Conservation (phyloP, 1,140 invertebrate species). For the Drosophila repleta region DNA sequence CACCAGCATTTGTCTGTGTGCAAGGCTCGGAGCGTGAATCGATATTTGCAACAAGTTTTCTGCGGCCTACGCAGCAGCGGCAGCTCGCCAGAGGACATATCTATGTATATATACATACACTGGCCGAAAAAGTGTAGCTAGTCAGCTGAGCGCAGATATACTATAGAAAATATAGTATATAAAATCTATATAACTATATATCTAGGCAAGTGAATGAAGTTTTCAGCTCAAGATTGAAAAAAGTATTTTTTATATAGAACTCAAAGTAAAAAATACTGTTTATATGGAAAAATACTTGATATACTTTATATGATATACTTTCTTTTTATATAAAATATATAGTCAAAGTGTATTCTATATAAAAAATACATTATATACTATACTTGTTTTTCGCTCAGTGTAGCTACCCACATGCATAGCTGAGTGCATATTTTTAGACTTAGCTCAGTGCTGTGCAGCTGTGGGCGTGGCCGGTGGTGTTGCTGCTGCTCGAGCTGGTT, state of each 20-base stretch:
- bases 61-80: slow-evolving; percentile 39
- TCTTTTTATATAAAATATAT: too few species aligned
- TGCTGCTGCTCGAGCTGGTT: slow-evolving; percentile 21
- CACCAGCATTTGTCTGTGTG: not conserved
- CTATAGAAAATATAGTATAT: too few species aligned
- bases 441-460: slow-evolving; percentile 11
- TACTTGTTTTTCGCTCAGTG: slow-evolving; percentile 1
- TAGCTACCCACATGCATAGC: not conserved
- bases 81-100: slow-evolving; percentile 15
- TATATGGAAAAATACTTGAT: too few species aligned
- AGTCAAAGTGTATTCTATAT: too few species aligned
- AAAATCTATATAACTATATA: too few species aligned
- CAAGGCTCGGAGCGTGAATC: slow-evolving; percentile 46
- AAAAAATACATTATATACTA: too few species aligned
- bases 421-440: not conserved
- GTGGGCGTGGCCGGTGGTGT: slow-evolving; percentile 10
- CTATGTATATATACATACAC: not conserved
- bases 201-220: too few species aligned
- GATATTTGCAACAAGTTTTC: slow-evolving; percentile 76
- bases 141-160: too few species aligned
- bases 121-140: not conserved
- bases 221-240: too few species aligned
- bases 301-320: too few species aligned
- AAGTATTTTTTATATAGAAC: too few species aligned
- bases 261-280: too few species aligned